Percentiles rank a stretch among this genome's conserved stretches.
Evolutionary conservation across 2,888 invertebrate genomes (phyloP).

Genomic region (Orthosia incerta): DNA sequence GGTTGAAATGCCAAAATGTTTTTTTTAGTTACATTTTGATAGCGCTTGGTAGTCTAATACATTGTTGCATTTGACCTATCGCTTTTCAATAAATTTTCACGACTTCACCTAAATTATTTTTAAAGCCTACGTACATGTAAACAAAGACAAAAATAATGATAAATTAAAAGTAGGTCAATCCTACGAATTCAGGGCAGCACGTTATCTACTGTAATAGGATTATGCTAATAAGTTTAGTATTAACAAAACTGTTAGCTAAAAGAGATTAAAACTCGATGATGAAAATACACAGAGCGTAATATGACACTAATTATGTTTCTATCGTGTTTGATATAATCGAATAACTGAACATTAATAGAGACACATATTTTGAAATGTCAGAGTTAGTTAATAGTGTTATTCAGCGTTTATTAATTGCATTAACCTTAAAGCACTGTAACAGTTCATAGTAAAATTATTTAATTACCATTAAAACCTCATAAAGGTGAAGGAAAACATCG

Average conservation of each 20-base stretch:
- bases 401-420: neutral
- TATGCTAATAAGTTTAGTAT: constrained; percentile 6
- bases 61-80: too few species aligned
- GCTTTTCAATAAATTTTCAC: too few species aligned
- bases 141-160: too few species aligned
- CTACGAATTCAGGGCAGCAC: neutral
- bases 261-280: constrained; percentile 1
- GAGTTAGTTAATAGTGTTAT: neutral
- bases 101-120: too few species aligned
- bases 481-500: too few species aligned
- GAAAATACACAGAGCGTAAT: neutral
- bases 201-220: constrained; percentile 2
- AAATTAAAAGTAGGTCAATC: neutral
- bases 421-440: neutral
- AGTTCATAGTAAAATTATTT: neutral
- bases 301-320: neutral
- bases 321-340: constrained; percentile 6
- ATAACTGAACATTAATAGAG: neutral
- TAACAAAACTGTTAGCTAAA: neutral
- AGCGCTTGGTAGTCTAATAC: too few species aligned
- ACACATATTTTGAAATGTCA: neutral
- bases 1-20: too few species aligned
- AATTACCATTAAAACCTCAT: too few species aligned
- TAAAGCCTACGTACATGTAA: too few species aligned
- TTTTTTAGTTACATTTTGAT: too few species aligned